A percentile compares a stretch with the other conserved stretches of the same genome.
These are phyloP conservation scores for Drosophila sp. DNA, from an alignment of 1,140 invertebrate species.

Conservation along the genomic window DNA sequence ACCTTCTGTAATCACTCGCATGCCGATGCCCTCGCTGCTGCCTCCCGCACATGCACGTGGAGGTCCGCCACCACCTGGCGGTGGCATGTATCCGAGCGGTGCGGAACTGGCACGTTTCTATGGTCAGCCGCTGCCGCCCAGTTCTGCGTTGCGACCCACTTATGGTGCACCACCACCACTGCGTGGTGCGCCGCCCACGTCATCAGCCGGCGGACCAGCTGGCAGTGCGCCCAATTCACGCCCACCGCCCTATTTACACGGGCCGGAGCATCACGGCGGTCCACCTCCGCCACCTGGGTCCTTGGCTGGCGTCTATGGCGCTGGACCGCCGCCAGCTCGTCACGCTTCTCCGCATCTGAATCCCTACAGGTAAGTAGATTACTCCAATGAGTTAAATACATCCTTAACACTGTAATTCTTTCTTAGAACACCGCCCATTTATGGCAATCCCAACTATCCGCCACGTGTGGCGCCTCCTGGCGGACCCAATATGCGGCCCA, in stretches of 20 bases:
- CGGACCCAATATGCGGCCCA: conserved; percentile 59
- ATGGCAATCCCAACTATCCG: conserved; percentile 75
- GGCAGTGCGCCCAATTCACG: conserved; percentile 43
- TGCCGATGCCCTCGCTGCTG: conserved; percentile 87
- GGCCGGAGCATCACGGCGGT: conserved; percentile 66
- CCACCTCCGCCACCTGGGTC: conserved; percentile 40
- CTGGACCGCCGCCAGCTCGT: conserved; percentile 73
- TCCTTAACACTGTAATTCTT: background rate
- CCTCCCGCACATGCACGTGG: conserved; percentile 63
- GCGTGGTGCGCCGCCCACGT: conserved; percentile 57
- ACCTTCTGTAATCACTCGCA: conserved; percentile 88
- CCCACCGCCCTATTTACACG: conserved; percentile 59
- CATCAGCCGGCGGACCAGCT: conserved; percentile 36
- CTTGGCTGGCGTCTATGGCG: conserved; percentile 48
- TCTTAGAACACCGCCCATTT: conserved; percentile 66
- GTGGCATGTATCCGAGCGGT: conserved; percentile 62
- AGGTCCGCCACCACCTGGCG: conserved; percentile 28
- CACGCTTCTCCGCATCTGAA: conserved; percentile 77
- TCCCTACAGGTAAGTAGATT: conserved; percentile 67
- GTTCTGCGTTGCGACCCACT: conserved; percentile 67
- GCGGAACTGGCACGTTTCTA: conserved; percentile 70
- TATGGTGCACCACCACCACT: conserved; percentile 80
- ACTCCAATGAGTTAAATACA: background rate
- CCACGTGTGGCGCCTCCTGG: conserved; percentile 66
- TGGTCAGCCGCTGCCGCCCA: conserved; percentile 61